Evolutionary conservation across 2,113 vertebrate species (phyloP), one percentile per base, ranked within the genome.

Genomic region (Cololabis saira): DNA sequence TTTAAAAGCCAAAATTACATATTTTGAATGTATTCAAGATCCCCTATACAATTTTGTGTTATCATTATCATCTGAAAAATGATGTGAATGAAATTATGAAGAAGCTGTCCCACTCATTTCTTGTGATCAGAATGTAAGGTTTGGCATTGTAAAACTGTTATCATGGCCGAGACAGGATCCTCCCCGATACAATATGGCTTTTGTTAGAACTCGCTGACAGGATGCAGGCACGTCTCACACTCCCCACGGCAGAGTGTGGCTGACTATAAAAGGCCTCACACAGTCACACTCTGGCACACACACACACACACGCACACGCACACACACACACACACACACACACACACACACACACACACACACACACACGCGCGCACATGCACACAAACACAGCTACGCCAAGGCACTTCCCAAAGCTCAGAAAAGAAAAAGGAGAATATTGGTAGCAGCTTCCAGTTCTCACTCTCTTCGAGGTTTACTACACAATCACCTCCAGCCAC

Each of bases 101-200:
- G 61, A 73, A 69, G 30, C 40, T 41, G 41, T 64, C 27, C 10
- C 7, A 3, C 61, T 74, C 57, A 58, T 76, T 85, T 78, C 48
- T 68, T 53, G 42, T 52, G 63, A 79, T 74, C 59, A 57, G 52
- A 58, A 60, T 19, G 2, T 42, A 10, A 48, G 41, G 18, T 68
- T 59, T 37, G 47, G 45, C 58, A 83, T 80, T 81, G 81, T 84
- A 48, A 54, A 49, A 57, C 72, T 45, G 76, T 89, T 91, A 89
- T 89, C 83, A 50, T n/a, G 54, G 59, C 57, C 8, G 18, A 63
- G 68, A 48, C 83, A 82, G 80, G 59, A 75, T 75, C 78, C 75
- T 62, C 43, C 24, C 53, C 1, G 8, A 79, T 58, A 75, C 64
- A 87, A 76, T 82, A 56, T 67, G 54, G 55, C 70, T 74, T 82